phyloP scores from a whole-genome alignment of 1,140 invertebrate species.

The Adoxophyes honmai region DNA sequence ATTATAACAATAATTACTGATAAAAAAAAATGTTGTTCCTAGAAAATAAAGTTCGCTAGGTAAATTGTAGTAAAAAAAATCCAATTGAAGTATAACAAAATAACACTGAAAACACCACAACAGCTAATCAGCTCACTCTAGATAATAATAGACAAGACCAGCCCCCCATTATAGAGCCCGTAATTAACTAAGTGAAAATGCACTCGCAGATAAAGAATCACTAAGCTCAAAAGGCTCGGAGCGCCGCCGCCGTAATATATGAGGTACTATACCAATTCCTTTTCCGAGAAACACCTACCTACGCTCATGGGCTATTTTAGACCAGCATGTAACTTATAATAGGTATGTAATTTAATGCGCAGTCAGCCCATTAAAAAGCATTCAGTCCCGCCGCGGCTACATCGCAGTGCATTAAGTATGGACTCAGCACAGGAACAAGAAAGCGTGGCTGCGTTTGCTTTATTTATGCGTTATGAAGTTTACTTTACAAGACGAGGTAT shows the following conservation, averaged over 20 bases:
- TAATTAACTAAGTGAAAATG: background rate
- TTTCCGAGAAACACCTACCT: conserved; percentile 46
- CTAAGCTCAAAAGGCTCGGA: background rate
- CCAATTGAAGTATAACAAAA: no score
- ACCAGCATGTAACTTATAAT: conserved; percentile 57
- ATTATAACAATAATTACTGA: no score
- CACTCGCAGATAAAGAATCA: background rate
- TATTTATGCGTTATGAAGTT: conserved; percentile 19
- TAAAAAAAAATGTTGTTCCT: no score
- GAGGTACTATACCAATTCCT: conserved; percentile 32
- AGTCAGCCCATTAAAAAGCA: conserved; percentile 67
- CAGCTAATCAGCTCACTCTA: no score
- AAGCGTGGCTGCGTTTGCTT: conserved; percentile 11
- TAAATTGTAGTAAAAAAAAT: no score
- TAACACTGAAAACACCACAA: no score
- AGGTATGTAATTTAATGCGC: conserved; percentile 56
- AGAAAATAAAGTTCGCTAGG: no score
- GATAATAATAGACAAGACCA: no score
- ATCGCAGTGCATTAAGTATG: conserved; percentile 42
- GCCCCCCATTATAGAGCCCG: no score
- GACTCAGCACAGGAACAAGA: conserved; percentile 35
- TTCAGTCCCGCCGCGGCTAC: conserved; percentile 47
- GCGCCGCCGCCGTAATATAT: background rate
- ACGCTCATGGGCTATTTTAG: conserved; percentile 36
- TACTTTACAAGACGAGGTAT: conserved; percentile 21